Percentiles rank a stretch among this genome's conserved stretches.
Evolutionary conservation across 2,113 vertebrate genomes (phyloP).

Genomic region (Calidris pugnax): DNA sequence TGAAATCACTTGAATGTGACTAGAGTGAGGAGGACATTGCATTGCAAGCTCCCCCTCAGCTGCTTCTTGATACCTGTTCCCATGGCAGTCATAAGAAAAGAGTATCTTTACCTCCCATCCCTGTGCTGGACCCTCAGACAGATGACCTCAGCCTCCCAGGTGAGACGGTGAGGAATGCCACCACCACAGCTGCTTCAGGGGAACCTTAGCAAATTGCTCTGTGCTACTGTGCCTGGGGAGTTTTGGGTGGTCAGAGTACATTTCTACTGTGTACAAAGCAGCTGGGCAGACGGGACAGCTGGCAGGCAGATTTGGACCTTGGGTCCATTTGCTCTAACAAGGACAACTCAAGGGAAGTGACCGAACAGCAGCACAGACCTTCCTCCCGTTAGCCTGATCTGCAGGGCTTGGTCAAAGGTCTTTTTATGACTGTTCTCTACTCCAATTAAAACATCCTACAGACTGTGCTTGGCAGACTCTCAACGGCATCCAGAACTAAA

Average conservation of each 20-base stretch:
- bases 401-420: neutral
- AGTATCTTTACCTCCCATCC: neutral
- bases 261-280: neutral
- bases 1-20: neutral
- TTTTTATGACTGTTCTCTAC: conserved; percentile 26
- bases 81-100: neutral
- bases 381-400: neutral
- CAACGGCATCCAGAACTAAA: neutral
- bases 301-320: neutral
- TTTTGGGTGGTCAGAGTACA: neutral
- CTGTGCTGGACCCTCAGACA: neutral
- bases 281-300: neutral
- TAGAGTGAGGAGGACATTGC: neutral
- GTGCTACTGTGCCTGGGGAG: neutral
- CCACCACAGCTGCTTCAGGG: neutral
- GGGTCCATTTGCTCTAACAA: neutral
- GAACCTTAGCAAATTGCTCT: neutral
- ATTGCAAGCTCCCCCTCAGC: neutral
- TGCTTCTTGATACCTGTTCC: neutral
- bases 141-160: neutral
- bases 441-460: conserved; percentile 45
- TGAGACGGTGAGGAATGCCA: neutral
- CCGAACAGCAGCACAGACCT: neutral
- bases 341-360: neutral
- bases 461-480: conserved; percentile 23